Base-by-base conservation (phyloP, 2,888 invertebrate species). In the Apeira syringaria region DNA sequence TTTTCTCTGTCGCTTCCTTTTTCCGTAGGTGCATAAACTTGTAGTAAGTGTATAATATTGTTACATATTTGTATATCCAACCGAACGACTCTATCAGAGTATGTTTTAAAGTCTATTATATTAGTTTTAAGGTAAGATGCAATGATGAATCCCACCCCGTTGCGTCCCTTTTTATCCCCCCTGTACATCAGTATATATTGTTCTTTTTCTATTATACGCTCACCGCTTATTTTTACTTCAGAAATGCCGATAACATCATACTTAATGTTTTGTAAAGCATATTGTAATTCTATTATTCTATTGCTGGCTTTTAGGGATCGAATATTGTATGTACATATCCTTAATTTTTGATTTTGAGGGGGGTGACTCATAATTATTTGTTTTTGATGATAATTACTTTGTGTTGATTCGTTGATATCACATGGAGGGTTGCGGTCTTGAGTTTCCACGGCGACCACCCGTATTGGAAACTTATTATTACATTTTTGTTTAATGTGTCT, bases 351-450 rank as follows among this genome's bases (percentile, higher is more conserved):
- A n/a, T n/a, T n/a, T n/a, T n/a, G n/a, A n/a, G n/a, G n/a, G n/a
- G n/a, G n/a, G n/a, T n/a, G n/a, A n/a, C n/a, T n/a, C n/a, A n/a
- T n/a, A n/a, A n/a, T n/a, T n/a, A n/a, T n/a, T n/a, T n/a, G n/a
- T n/a, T n/a, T n/a, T n/a, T n/a, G n/a, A n/a, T n/a, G n/a, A n/a
- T n/a, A n/a, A n/a, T n/a, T n/a, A n/a, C n/a, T n/a, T n/a, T n/a
- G n/a, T n/a, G n/a, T n/a, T n/a, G n/a, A n/a, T n/a, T n/a, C n/a
- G n/a, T n/a, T n/a, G n/a, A n/a, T 5, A 15, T 15, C 5, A 5
- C n/a, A 12, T 34, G 33, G 25, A 34, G 24, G 18, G 26, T 20
- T 30, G 25, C 17, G 33, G 33, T 34, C 25, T 15, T 15, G 4
- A 17, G 10, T 25, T 26, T 10, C 33, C 25, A 15, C 17, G 17